Evolutionary conservation across 1,140 invertebrate species (phyloP).

Genomic region (Bombus superbus): DNA sequence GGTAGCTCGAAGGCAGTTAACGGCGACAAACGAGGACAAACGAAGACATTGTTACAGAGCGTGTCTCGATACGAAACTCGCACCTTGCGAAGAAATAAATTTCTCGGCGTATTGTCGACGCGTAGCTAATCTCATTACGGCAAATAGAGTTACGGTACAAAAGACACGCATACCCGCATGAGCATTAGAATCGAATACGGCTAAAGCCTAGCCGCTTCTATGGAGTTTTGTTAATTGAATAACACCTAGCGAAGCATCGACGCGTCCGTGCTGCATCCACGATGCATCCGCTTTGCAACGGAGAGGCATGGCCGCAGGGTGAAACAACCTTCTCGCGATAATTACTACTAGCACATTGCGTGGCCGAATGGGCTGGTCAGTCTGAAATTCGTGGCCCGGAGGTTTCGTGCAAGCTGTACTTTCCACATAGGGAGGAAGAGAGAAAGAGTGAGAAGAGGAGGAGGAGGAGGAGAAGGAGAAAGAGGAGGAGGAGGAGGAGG

Average conservation of each 20-base stretch:
- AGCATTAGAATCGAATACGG: background rate
- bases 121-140: background rate
- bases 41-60: background rate
- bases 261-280: background rate
- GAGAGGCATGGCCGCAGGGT: background rate
- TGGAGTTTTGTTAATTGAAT: conserved; percentile 27
- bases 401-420: conserved; percentile 50
- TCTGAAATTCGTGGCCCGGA: conserved; percentile 49
- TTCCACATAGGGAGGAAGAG: background rate
- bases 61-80: background rate
- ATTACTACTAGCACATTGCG: conserved; percentile 41
- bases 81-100: conserved; percentile 1
- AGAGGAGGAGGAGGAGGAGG: background rate
- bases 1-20: background rate
- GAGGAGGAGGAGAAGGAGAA: background rate
- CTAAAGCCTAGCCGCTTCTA: background rate
- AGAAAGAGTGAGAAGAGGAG: background rate
- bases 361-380: conserved; percentile 40
- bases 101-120: background rate
- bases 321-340: conserved; percentile 33
- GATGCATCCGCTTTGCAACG: background rate
- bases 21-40: background rate
- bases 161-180: background rate
- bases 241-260: background rate
- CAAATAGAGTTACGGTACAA: background rate